Conservation (phyloP, 2,797 vertebrate genomes). For the Poecilia picta region DNA sequence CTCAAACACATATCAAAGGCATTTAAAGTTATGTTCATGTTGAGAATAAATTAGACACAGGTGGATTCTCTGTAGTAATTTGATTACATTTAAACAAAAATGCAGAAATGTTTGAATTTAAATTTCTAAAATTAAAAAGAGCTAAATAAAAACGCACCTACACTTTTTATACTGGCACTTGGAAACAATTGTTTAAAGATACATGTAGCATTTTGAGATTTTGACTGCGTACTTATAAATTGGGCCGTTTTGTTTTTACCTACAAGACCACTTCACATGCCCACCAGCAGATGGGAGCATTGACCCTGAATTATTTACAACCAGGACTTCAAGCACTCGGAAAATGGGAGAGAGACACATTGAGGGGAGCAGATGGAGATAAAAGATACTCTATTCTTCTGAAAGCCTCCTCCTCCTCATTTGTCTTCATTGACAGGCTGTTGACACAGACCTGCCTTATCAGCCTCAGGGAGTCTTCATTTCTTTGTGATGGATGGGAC, state of each 20-base stretch:
- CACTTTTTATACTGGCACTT: background rate
- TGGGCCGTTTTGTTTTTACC: background rate
- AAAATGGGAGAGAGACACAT: conserved; percentile 19
- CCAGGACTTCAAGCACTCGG: conserved; percentile 1
- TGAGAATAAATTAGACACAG: background rate
- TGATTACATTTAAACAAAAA: background rate
- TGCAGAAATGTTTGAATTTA: background rate
- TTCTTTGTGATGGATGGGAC: conserved; percentile 66
- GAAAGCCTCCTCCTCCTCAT: conserved; percentile 51
- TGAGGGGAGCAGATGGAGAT: conserved; percentile 34
- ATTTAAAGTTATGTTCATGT: background rate
- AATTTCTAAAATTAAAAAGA: background rate
- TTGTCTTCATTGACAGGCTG: conserved; percentile 74
- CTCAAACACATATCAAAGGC: background rate
- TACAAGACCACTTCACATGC: conserved; percentile 13
- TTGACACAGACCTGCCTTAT: conserved; percentile 70
- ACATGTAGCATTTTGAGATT: background rate
- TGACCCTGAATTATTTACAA: conserved; percentile 43
- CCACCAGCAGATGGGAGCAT: conserved; percentile 62
- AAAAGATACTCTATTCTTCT: conserved; percentile 48
- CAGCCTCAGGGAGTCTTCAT: conserved; percentile 58
- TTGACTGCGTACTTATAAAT: background rate
- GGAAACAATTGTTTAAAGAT: background rate
- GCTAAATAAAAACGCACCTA: background rate
- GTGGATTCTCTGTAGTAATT: background rate